Conservation (phyloP, 2,888 invertebrate genomes). For the Patella depressa region DNA sequence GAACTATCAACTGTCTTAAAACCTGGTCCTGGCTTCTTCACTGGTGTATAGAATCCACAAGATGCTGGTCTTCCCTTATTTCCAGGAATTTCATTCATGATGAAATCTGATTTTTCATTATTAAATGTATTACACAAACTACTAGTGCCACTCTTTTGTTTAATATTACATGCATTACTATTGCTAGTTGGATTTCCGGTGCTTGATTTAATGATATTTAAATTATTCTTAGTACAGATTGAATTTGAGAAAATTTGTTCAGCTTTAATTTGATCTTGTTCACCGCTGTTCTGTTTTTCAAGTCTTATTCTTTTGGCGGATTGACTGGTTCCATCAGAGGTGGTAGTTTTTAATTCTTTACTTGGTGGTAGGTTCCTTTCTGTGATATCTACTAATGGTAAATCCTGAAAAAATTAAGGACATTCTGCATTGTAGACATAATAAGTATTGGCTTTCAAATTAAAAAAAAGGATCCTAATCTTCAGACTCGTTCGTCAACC, state of each 20-base stretch:
- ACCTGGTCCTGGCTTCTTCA: background rate
- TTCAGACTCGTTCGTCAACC: background rate
- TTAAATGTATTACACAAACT: background rate
- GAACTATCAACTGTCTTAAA: too few species aligned
- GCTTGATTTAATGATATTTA: background rate
- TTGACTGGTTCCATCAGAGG: too few species aligned
- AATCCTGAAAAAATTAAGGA: slow-evolving; percentile 30
- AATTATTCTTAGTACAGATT: background rate
- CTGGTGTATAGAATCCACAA: background rate
- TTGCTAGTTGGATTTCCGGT: background rate
- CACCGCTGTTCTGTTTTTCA: background rate
- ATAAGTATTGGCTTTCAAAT: too few species aligned
- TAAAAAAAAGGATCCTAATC: too few species aligned
- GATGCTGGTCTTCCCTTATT: background rate
- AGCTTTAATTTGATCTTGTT: background rate
- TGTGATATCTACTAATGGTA: slow-evolving; percentile 40
- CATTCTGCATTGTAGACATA: too few species aligned
- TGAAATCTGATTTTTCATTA: too few species aligned
- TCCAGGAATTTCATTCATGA: too few species aligned
- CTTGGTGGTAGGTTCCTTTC: slow-evolving; percentile 14
- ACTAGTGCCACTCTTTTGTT: background rate
- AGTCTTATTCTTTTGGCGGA: background rate
- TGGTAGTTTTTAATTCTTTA: too few species aligned
- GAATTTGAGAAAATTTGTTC: background rate
- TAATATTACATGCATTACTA: background rate